A percentile compares a stretch with the other conserved stretches of the same genome.
phyloP scores from a whole-genome alignment of 2,797 vertebrate genomes.

The Urosaurus nigricauda region DNA sequence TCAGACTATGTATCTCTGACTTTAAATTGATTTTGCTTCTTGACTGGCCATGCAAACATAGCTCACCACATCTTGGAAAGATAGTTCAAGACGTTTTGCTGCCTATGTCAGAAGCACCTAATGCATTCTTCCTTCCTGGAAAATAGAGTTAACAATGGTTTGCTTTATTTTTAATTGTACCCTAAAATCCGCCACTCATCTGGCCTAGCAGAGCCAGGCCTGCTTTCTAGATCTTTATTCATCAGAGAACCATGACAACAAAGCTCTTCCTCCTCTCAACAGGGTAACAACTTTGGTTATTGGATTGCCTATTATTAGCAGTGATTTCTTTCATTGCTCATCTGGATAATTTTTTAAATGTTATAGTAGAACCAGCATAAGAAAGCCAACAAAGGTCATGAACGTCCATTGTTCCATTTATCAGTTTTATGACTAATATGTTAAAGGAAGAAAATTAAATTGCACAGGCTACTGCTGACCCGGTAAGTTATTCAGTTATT shows the following conservation, averaged over 20 bases:
- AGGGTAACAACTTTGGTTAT: background rate
- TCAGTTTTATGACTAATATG: constrained; percentile 44
- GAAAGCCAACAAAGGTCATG: constrained; percentile 37
- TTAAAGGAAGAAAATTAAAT: constrained; percentile 48
- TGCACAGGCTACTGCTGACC: constrained; percentile 31
- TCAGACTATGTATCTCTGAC: background rate
- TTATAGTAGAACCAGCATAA: background rate
- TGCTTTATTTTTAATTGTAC: background rate
- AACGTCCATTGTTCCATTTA: constrained; percentile 33
- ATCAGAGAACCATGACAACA: background rate
- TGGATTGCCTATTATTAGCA: background rate
- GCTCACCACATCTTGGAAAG: background rate
- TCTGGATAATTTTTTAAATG: background rate
- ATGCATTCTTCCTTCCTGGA: background rate
- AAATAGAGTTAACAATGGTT: background rate
- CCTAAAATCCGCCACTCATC: background rate
- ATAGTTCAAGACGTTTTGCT: background rate
- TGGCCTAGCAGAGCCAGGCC: background rate
- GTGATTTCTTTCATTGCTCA: background rate
- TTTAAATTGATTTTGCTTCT: background rate
- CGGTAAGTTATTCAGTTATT: constrained; percentile 39
- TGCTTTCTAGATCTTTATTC: background rate
- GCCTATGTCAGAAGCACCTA: background rate
- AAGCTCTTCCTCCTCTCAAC: background rate
- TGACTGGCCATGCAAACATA: background rate